Percentiles rank a stretch among this genome's conserved stretches.
phyloP scores from a whole-genome alignment of 2,888 invertebrate genomes.

The Synanthedon andrenaeformis region DNA sequence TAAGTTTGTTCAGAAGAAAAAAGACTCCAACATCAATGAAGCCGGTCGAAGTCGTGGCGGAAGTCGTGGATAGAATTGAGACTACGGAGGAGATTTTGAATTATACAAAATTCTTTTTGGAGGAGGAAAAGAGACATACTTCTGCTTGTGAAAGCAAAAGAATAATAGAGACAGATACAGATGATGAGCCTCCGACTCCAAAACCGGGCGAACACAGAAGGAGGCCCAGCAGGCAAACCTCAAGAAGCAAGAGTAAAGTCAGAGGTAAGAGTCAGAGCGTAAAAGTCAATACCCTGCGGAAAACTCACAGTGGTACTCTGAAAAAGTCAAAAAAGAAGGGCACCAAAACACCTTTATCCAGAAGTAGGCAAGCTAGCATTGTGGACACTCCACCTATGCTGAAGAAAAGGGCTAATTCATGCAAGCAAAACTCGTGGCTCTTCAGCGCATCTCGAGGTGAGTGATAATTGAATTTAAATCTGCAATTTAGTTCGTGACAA shows the following conservation, averaged over 20 bases:
- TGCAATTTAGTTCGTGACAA: too few relatives aligned
- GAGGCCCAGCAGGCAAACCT: constrained; percentile 55
- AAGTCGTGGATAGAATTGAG: constrained; percentile 34
- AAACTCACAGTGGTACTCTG: constrained; percentile 58
- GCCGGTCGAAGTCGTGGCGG: constrained; percentile 51
- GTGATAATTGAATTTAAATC: constrained; percentile 9
- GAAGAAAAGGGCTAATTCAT: constrained; percentile 49
- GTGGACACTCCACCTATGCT: constrained; percentile 45
- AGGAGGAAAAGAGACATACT: constrained; percentile 49
- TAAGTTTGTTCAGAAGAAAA: constrained; percentile 54
- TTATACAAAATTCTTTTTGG: constrained; percentile 48
- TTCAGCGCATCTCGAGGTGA: constrained; percentile 52
- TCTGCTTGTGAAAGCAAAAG: constrained; percentile 27
- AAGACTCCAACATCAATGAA: constrained; percentile 49
- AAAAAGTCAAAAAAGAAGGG: constrained; percentile 59
- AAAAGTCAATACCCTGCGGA: constrained; percentile 55
- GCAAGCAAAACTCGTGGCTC: constrained; percentile 54
- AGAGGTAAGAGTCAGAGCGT: constrained; percentile 58
- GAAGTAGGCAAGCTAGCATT: constrained; percentile 56
- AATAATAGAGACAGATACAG: constrained; percentile 33
- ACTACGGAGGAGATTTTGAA: constrained; percentile 46
- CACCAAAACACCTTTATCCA: constrained; percentile 37
- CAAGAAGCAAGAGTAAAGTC: constrained; percentile 59
- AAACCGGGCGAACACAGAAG: constrained; percentile 52
- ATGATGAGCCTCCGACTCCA: constrained; percentile 48